Evolutionary conservation across 2,797 vertebrate genomes (phyloP).

Genomic region (Oreochromis grahami): DNA sequence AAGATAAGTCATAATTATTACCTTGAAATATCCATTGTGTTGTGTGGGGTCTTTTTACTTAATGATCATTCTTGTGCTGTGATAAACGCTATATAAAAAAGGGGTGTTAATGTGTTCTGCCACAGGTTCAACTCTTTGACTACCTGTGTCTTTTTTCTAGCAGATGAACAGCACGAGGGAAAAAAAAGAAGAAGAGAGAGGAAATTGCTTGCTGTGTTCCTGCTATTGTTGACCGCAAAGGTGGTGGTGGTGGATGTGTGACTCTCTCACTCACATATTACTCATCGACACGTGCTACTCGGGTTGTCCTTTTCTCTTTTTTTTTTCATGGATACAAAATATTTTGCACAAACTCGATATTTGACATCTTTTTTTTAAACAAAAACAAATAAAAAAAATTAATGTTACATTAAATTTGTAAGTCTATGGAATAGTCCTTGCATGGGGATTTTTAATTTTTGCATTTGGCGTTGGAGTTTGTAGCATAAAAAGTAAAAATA

Average conservation of each 20-base stretch:
- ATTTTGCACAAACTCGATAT: neutral
- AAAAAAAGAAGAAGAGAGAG: neutral
- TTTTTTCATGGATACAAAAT: slow-evolving; percentile 1
- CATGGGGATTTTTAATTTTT: neutral
- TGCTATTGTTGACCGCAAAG: slow-evolving; percentile 23
- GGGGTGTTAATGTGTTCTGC: neutral
- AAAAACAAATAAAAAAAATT: neutral
- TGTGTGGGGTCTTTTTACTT: neutral
- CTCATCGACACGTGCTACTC: neutral
- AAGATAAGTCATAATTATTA: slow-evolving; percentile 21
- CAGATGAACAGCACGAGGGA: neutral
- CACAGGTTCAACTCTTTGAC: neutral
- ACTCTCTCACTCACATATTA: neutral
- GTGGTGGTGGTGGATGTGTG: neutral
- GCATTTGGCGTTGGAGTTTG: neutral
- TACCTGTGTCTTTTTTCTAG: neutral
- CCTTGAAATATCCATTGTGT: neutral
- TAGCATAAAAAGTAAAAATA: neutral
- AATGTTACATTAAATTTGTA: neutral
- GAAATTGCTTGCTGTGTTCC: slow-evolving; percentile 26
- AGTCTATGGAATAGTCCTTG: neutral
- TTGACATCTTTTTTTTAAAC: neutral
- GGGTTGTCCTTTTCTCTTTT: slow-evolving; percentile 1
- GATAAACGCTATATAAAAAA: neutral
- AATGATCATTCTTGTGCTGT: neutral